A percentile compares a stretch with the other conserved stretches of the same genome.
Evolutionary conservation across 2,888 invertebrate species (phyloP).

Genomic region (Melipona beecheii): DNA sequence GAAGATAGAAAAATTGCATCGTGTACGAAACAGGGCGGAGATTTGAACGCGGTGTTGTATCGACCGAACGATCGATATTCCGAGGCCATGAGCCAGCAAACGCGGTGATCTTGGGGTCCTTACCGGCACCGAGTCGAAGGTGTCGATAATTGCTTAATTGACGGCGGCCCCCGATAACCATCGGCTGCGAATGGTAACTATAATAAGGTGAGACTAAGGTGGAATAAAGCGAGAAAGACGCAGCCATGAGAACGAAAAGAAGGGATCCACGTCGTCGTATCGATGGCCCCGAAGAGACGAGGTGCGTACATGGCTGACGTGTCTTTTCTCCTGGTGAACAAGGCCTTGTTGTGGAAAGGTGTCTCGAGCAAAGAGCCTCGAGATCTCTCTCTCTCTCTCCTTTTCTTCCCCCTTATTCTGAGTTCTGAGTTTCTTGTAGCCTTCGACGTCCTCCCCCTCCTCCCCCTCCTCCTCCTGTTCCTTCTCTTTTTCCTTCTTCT

Average conservation of each 20-base stretch:
- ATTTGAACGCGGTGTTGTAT: neutral
- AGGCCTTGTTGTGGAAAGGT: slow-evolving; percentile 77
- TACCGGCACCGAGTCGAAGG: slow-evolving; percentile 49
- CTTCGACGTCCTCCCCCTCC: slow-evolving; percentile 8
- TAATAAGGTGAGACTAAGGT: slow-evolving; percentile 61
- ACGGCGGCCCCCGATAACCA: slow-evolving; percentile 71
- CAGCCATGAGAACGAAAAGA: slow-evolving; percentile 45
- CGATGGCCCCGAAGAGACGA: slow-evolving; percentile 72
- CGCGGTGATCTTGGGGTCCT: slow-evolving; percentile 40
- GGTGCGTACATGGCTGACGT: slow-evolving; percentile 75
- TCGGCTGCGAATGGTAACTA: slow-evolving; percentile 69
- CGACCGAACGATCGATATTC: slow-evolving; percentile 26
- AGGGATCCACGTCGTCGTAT: slow-evolving; percentile 57
- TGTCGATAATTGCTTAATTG: slow-evolving; percentile 77
- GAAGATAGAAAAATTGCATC: neutral
- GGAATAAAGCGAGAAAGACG: slow-evolving; percentile 28
- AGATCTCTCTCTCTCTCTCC: slow-evolving; percentile 59
- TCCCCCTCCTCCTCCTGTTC: neutral
- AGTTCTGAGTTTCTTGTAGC: slow-evolving; percentile 20
- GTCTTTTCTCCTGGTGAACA: slow-evolving; percentile 77
- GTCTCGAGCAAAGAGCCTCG: slow-evolving; percentile 69
- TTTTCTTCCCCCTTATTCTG: slow-evolving; percentile 32
- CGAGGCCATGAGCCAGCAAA: slow-evolving; percentile 61
- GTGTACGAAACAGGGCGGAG: slow-evolving; percentile 2
- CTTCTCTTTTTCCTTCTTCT: neutral